Percentiles rank a stretch among this genome's conserved stretches.
phyloP scores from a whole-genome alignment of 2,113 vertebrate genomes.

The Perca schrenkii region DNA sequence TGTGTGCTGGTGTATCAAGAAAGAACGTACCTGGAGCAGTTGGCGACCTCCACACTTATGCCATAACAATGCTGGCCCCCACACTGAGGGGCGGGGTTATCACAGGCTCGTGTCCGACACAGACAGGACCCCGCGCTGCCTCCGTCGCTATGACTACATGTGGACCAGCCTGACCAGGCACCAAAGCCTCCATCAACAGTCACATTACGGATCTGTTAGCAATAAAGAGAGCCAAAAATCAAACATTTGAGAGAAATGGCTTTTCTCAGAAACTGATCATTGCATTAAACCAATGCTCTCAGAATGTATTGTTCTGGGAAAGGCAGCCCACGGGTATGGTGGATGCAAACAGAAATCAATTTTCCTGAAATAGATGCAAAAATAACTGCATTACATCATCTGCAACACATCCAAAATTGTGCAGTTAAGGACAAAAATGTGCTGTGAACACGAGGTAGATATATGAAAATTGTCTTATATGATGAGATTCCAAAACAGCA shows the following conservation, averaged over 20 bases:
- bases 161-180: constrained; percentile 90
- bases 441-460: constrained; percentile 45
- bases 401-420: constrained; percentile 42
- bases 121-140: constrained; percentile 88
- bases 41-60: constrained; percentile 92
- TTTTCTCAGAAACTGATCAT: constrained; percentile 54
- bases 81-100: constrained; percentile 92
- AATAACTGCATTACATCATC: constrained; percentile 55
- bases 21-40: constrained; percentile 93
- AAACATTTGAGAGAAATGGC: constrained; percentile 41
- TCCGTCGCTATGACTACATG: constrained; percentile 90
- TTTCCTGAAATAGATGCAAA: constrained; percentile 65
- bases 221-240: constrained; percentile 38
- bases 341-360: constrained; percentile 68
- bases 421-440: constrained; percentile 35
- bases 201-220: constrained; percentile 90
- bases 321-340: constrained; percentile 14
- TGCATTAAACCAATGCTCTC: constrained; percentile 48
- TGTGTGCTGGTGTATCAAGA: background rate
- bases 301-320: constrained; percentile 48
- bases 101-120: constrained; percentile 91
- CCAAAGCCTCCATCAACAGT: constrained; percentile 93
- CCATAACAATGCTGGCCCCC: constrained; percentile 93
- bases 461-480: constrained; percentile 39
- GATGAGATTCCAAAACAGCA: constrained; percentile 34